Evolutionary conservation across 2,113 vertebrate genomes (phyloP).

Genomic region (Climacteris rufus): DNA sequence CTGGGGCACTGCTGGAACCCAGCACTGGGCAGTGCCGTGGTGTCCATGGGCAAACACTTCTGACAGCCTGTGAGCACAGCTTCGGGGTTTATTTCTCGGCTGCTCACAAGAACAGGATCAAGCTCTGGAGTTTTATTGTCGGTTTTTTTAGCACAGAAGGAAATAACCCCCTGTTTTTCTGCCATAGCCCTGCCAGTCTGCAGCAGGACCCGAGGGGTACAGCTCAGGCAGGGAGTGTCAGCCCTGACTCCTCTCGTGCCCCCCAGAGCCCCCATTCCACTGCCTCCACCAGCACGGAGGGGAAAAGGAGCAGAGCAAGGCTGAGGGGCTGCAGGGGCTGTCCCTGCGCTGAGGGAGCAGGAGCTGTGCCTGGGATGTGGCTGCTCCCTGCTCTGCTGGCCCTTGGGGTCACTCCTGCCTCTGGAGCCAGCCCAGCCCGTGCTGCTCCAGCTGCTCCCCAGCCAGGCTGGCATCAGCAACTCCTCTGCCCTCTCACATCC

Average conservation of each 20-base stretch:
- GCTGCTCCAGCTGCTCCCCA: neutral
- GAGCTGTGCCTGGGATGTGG: neutral
- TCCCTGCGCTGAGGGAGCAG: neutral
- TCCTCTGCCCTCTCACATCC: neutral
- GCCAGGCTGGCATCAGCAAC: neutral
- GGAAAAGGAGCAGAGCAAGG: too few species aligned
- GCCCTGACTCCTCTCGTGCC: neutral
- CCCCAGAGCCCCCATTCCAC: neutral
- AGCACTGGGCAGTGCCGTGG: too few species aligned
- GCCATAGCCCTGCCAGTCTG: neutral
- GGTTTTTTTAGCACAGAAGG: neutral
- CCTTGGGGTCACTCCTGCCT: neutral
- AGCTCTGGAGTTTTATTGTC: neutral
- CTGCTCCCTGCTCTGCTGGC: neutral
- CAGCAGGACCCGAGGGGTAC: neutral
- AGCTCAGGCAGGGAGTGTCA: neutral
- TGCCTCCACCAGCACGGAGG: too few species aligned
- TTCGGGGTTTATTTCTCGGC: neutral
- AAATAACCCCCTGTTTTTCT: neutral
- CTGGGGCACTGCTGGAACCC: too few species aligned
- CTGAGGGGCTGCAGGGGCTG: too few species aligned
- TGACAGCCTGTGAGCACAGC: accelerated
- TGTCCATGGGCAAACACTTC: too few species aligned
- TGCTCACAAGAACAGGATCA: neutral
- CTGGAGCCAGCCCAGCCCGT: neutral